Evolutionary conservation across 2,888 invertebrate species (phyloP).

Genomic region (Andrena fulva): DNA sequence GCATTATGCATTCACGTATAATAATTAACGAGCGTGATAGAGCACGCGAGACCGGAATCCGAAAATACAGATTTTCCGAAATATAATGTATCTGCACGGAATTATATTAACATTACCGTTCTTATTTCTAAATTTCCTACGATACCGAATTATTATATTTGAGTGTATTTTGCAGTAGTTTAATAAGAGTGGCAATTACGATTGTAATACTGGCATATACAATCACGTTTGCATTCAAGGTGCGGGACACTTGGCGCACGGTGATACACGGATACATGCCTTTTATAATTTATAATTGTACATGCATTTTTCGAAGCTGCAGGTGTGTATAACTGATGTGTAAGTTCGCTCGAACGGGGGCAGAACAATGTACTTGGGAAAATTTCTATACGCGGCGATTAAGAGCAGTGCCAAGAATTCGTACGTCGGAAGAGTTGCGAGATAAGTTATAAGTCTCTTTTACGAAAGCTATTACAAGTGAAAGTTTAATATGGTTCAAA

Average conservation of each 20-base stretch:
- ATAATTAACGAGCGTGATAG: constrained; percentile 35
- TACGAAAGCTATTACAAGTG: constrained; percentile 21
- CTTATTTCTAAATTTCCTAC: neutral
- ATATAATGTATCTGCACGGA: constrained; percentile 27
- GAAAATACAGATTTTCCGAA: neutral
- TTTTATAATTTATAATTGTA: constrained; percentile 56
- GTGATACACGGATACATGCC: constrained; percentile 21
- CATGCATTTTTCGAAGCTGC: constrained; percentile 20
- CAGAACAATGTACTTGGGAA: constrained; percentile 12
- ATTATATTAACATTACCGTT: constrained; percentile 9
- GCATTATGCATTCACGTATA: constrained; percentile 54
- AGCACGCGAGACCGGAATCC: constrained; percentile 1
- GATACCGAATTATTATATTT: constrained; percentile 45
- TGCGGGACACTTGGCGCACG: constrained; percentile 60
- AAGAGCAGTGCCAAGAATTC: constrained; percentile 50
- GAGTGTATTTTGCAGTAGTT: constrained; percentile 41
- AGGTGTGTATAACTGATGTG: constrained; percentile 1
- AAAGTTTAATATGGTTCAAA: constrained; percentile 29
- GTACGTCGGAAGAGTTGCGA: constrained; percentile 10
- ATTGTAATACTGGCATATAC: constrained; percentile 34
- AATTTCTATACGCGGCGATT: constrained; percentile 27
- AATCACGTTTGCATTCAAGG: constrained; percentile 45
- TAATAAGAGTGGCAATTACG: constrained; percentile 6
- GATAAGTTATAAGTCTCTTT: constrained; percentile 5
- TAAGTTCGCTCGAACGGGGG: neutral